A percentile compares a stretch with the other conserved stretches of the same genome.
Conservation (phyloP, 35 echinoderm and acorn worm genomes). For the Hemicentrotus pulcherrimus region DNA sequence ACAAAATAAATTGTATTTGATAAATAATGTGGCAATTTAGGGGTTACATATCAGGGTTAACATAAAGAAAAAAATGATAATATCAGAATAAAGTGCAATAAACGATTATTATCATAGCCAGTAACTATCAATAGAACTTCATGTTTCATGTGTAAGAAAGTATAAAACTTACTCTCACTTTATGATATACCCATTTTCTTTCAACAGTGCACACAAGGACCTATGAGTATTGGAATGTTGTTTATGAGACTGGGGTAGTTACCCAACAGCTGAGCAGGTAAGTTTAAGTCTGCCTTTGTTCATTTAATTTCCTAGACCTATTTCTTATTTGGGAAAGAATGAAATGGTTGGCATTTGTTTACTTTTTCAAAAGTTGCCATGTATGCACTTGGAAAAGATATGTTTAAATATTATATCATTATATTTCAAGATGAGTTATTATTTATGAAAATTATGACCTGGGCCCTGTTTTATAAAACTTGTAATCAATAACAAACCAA, state of each 20-base stretch:
- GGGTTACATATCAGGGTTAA: neutral
- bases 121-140: neutral
- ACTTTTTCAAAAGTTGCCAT: too few relatives aligned
- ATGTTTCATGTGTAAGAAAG: neutral
- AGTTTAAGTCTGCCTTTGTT: neutral
- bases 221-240: constrained; percentile 91
- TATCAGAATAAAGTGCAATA: neutral
- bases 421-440: too few relatives aligned
- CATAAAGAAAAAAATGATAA: neutral
- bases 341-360: too few relatives aligned
- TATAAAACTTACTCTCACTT: neutral
- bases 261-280: constrained; percentile 96
- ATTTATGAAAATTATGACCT: too few relatives aligned
- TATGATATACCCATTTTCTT: neutral
- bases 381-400: too few relatives aligned
- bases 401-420: too few relatives aligned
- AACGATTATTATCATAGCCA: neutral
- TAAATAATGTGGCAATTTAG: neutral
- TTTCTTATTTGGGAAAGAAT: too few relatives aligned
- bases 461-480: too few relatives aligned
- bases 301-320: too few relatives aligned
- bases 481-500: too few relatives aligned
- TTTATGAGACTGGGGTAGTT: constrained; percentile 82
- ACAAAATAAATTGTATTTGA: neutral
- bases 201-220: constrained; percentile 77